A percentile compares a stretch with the other conserved stretches of the same genome.
Evolutionary conservation across 2,797 vertebrate genomes (phyloP).

Genomic region (Gobionotothen gibberifrons): DNA sequence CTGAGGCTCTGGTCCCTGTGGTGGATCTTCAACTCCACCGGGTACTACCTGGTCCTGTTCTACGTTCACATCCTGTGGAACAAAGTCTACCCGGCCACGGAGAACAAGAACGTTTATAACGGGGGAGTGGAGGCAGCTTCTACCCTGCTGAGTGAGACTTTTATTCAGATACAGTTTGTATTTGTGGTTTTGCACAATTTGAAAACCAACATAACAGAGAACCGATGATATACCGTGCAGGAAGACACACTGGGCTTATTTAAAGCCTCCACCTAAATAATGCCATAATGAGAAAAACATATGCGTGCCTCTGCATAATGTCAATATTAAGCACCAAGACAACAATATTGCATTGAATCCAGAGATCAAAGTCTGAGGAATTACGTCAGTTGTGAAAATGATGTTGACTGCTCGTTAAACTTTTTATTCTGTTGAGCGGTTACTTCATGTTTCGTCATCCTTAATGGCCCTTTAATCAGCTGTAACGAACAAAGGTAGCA

Average conservation of each 20-base stretch:
- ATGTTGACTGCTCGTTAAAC: too few species aligned
- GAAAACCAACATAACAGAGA: too few species aligned
- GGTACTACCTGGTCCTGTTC: slow-evolving; percentile 95
- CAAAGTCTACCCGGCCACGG: slow-evolving; percentile 61
- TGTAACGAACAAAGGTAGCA: slow-evolving; percentile 25
- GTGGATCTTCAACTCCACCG: slow-evolving; percentile 96
- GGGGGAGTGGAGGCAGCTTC: slow-evolving; percentile 92
- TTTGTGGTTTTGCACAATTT: too few species aligned
- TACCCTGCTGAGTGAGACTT: slow-evolving; percentile 87
- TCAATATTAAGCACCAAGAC: neutral
- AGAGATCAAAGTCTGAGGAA: neutral
- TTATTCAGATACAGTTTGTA: slow-evolving; percentile 17
- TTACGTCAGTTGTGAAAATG: neutral
- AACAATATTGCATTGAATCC: neutral
- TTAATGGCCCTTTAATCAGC: slow-evolving; percentile 14
- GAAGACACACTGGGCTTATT: too few species aligned
- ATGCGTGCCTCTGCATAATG: neutral
- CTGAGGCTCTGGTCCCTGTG: slow-evolving; percentile 95
- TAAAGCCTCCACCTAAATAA: too few species aligned
- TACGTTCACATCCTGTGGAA: slow-evolving; percentile 96
- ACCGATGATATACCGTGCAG: too few species aligned
- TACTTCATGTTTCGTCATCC: neutral
- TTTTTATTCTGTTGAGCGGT: slow-evolving; percentile 2
- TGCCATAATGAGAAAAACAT: too few species aligned
- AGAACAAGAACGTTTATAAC: slow-evolving; percentile 87